phyloP scores from a whole-genome alignment of 2,113 vertebrate species.

The Elaphurus davidianus region DNA sequence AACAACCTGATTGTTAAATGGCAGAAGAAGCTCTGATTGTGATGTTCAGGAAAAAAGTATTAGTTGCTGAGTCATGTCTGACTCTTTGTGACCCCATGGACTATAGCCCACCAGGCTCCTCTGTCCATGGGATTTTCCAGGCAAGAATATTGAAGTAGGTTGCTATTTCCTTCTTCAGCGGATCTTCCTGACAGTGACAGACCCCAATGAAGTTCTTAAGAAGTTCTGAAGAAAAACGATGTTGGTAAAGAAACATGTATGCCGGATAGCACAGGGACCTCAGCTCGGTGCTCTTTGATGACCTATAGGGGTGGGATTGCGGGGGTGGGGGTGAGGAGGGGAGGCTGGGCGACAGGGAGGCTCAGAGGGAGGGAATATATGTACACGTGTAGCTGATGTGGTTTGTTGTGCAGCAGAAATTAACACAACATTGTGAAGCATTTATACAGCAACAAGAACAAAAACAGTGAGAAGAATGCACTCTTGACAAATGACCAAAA shows the following conservation, averaged over 20 bases:
- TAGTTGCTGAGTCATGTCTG: background rate
- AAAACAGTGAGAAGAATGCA: background rate
- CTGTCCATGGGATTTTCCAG: background rate
- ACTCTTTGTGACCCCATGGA: background rate
- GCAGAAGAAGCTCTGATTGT: background rate
- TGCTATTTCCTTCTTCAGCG: background rate
- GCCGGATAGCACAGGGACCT: background rate
- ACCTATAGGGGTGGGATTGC: background rate
- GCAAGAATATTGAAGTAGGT: background rate
- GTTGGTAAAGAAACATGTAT: background rate
- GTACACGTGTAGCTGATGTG: background rate
- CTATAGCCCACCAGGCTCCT: background rate
- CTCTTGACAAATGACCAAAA: background rate
- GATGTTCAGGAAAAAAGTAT: background rate
- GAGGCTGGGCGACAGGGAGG: background rate
- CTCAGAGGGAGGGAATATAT: background rate
- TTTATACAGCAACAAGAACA: background rate
- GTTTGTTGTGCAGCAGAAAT: background rate
- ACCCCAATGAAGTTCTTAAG: background rate
- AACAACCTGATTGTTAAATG: constrained; percentile 29
- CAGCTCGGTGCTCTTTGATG: background rate
- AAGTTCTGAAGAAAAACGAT: constrained; percentile 20
- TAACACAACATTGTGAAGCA: background rate
- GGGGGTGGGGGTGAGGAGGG: accelerated
- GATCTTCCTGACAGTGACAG: background rate